A percentile compares a stretch with the other conserved stretches of the same genome.
phyloP scores from a whole-genome alignment of 2,888 invertebrate species.

The Antheraea yamamai region DNA sequence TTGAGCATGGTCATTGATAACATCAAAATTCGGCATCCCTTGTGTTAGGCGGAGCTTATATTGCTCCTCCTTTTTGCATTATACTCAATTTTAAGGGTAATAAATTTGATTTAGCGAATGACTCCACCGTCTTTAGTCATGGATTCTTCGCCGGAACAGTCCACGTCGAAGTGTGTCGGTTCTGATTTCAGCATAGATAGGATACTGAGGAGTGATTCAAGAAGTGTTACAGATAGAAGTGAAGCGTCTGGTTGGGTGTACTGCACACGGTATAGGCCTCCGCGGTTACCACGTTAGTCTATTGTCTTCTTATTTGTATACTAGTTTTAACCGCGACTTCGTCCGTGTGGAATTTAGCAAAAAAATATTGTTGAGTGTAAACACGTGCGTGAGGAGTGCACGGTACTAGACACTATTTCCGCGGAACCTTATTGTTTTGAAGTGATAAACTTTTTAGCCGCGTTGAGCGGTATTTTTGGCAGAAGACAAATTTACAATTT shows the following conservation, averaged over 20 bases:
- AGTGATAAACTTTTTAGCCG: too few species aligned
- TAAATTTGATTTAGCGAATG: constrained; percentile 28
- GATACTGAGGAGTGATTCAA: constrained; percentile 78
- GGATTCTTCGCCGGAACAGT: constrained; percentile 60
- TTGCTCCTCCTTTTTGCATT: constrained; percentile 42
- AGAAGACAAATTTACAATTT: too few species aligned
- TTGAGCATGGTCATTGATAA: constrained; percentile 61
- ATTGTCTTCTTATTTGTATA: constrained; percentile 17
- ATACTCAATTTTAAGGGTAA: constrained; percentile 40
- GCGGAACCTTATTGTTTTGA: too few species aligned
- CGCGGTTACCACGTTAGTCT: constrained; percentile 85
- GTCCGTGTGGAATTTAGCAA: too few species aligned
- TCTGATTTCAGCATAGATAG: constrained; percentile 84
- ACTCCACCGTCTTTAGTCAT: constrained; percentile 37
- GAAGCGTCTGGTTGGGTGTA: constrained; percentile 83
- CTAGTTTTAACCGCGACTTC: background rate
- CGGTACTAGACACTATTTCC: too few species aligned
- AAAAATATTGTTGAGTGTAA: too few species aligned
- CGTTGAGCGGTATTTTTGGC: too few species aligned
- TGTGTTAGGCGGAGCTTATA: constrained; percentile 49
- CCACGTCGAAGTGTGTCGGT: constrained; percentile 57
- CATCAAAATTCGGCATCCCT: constrained; percentile 38
- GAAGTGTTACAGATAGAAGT: constrained; percentile 33
- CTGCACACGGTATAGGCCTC: constrained; percentile 88
- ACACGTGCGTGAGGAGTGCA: too few species aligned